Base-by-base conservation (phyloP, 2,797 vertebrate genomes). In the Simalia tracyae region DNA sequence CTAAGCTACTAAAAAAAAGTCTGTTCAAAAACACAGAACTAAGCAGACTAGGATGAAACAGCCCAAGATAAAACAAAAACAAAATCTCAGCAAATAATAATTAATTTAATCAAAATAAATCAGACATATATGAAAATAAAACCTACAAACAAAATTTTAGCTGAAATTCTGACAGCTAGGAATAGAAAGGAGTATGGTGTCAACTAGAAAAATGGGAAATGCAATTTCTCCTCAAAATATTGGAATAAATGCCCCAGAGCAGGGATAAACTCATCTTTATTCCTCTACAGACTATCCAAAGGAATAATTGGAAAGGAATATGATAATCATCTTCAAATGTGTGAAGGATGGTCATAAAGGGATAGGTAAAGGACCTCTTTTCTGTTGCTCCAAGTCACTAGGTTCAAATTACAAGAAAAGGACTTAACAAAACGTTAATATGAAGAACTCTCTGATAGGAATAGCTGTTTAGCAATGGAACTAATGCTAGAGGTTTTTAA, bases 61-160 rank as follows among this genome's bases (percentile, higher is more conserved):
- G 60, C 66, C 68, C n/a, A 76, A 92, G 12, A 84, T 56, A 92
- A 89, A 92, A 61, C 64, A 86, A 42, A n/a, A 86, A 42, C 10
- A 81, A 36, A 81, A 63, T 56, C 50, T 84, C 68, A 90, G 63
- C 31, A 92, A 90, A 90, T 68, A 87, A 61, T 85, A 50, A 61
- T 90, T 76, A 61, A 87, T 90, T 81, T 64, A 90, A 86, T 92
- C n/a, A 85, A 92, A 85, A 89, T 81, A 89, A 56, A 81, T 60
- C 84, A 72, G 36, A 56, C 54, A 59, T n/a, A 68, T 66, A n/a
- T 57, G 84, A 76, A 86, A 63, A 76, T 59, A 90, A 92, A 92
- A 86, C 50, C 57, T 87, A 86, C 56, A 92, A 90, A 90, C n/a
- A 86, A 46, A 68, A 56, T 64, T 28, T 46, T 46, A 46, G 72